Evolutionary conservation across 2,888 invertebrate genomes (phyloP).

Genomic region (Caenorhabditis sp.): DNA sequence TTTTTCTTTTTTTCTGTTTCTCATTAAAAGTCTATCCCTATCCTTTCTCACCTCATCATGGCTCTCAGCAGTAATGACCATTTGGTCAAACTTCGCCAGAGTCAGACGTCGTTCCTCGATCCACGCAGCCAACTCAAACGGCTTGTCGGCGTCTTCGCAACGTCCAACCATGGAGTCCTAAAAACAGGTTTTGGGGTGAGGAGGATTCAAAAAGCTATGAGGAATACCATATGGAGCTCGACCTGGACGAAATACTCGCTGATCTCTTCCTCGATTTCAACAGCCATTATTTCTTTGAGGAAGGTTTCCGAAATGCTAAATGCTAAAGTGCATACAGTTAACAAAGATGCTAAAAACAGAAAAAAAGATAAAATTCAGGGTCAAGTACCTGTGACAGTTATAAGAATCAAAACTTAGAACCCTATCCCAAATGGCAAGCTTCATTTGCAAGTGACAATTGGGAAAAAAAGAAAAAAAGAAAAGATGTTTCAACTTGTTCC

Average conservation of each 20-base stretch:
- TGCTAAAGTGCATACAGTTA: no score
- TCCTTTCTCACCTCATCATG: constrained; percentile 18
- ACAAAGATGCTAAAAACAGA: no score
- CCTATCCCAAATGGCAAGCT: no score
- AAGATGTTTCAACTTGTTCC: no score
- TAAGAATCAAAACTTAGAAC: no score
- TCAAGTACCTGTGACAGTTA: no score
- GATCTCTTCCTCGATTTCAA: constrained; percentile 34
- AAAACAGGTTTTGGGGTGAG: background rate
- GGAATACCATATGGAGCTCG: constrained; percentile 30
- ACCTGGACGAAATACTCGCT: constrained; percentile 38
- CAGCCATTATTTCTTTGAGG: background rate
- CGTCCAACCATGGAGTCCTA: constrained; percentile 17
- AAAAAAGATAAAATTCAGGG: no score
- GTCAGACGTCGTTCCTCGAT: constrained; percentile 16
- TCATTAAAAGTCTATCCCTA: background rate
- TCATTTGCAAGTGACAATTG: no score
- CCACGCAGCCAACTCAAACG: constrained; percentile 28
- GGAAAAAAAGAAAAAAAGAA: no score
- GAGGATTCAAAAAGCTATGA: background rate
- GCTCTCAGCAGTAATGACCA: constrained; percentile 29
- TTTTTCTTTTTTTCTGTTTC: no score
- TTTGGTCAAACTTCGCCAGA: constrained; percentile 17
- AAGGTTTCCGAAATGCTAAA: no score
- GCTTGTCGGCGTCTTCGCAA: constrained; percentile 6